Evolutionary conservation across 2,888 invertebrate species (phyloP).

Genomic region (Lamellibrachia columna): DNA sequence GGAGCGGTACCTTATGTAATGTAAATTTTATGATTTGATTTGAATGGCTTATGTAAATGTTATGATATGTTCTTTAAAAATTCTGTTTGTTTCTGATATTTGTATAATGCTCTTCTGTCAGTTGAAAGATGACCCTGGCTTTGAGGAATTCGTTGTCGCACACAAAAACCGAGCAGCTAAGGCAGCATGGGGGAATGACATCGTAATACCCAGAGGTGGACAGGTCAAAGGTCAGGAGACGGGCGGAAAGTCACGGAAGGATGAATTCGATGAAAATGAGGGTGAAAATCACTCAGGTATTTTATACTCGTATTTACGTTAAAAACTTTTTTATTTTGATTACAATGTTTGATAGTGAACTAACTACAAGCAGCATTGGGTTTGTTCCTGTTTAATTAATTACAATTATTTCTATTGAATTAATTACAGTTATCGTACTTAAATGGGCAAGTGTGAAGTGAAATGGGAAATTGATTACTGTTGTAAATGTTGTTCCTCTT

Average conservation of each 20-base stretch:
- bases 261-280: background rate
- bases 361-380: background rate
- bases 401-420: no score
- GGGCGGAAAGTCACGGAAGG: background rate
- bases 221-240: background rate
- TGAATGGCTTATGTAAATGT: no score
- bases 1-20: background rate
- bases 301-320: background rate
- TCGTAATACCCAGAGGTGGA: background rate
- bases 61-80: background rate
- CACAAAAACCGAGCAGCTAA: background rate
- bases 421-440: background rate
- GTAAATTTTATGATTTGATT: background rate
- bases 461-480: background rate
- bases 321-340: background rate
- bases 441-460: background rate
- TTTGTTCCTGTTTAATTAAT: background rate
- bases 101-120: background rate
- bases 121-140: background rate
- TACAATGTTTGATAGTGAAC: background rate
- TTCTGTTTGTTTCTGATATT: background rate
- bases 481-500: no score
- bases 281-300: conserved; percentile 3
- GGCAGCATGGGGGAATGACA: conserved; percentile 2
- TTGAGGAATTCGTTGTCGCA: background rate